phyloP scores from a whole-genome alignment of 2,797 vertebrate species.

The Myotis pilosus region DNA sequence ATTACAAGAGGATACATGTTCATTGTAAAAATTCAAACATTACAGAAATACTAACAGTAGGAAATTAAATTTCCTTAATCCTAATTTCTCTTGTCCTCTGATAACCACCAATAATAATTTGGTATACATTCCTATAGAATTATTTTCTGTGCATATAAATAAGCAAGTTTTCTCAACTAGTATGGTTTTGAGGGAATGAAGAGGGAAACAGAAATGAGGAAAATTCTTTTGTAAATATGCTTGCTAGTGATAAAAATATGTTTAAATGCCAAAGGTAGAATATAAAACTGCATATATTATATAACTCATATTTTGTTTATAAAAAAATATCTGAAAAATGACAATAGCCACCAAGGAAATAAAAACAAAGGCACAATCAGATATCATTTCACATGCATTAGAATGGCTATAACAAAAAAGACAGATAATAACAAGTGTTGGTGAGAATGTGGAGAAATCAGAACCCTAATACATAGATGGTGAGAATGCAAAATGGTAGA shows the following conservation, averaged over 20 bases:
- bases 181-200: neutral
- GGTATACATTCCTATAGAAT: neutral
- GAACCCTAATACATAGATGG: neutral
- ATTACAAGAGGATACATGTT: neutral
- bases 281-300: neutral
- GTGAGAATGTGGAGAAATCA: neutral
- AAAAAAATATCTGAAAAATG: conserved; percentile 24
- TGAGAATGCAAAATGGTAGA: neutral
- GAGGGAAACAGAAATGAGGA: neutral
- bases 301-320: neutral
- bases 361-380: neutral
- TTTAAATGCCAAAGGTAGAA: conserved; percentile 27
- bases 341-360: neutral
- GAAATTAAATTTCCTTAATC: conserved; percentile 40
- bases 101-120: conserved; percentile 3
- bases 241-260: conserved; percentile 40
- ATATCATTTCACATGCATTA: neutral
- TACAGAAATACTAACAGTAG: conserved; percentile 29
- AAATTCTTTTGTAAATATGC: conserved; percentile 23
- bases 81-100: neutral
- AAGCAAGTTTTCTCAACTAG: conserved; percentile 29
- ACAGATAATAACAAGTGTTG: neutral
- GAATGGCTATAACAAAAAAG: neutral
- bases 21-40: conserved; percentile 32
- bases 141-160: conserved; percentile 27